Conservation (phyloP, 2,113 vertebrate genomes). For the Hippocampus abdominalis region DNA sequence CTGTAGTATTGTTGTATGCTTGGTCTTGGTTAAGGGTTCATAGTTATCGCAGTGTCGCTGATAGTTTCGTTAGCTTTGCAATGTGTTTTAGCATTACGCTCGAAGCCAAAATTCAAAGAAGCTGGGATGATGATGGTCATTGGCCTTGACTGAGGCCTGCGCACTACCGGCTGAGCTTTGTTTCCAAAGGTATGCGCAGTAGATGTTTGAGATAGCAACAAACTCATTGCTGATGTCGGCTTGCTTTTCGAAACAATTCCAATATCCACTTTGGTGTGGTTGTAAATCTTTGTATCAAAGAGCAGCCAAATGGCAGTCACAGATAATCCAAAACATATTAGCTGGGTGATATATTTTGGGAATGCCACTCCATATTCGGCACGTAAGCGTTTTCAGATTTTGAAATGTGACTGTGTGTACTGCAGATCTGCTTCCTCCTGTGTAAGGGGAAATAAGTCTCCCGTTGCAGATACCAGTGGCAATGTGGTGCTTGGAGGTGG, state of each 20-base stretch:
- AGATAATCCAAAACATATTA: not conserved
- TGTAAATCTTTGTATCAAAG: not conserved
- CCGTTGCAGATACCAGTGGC: slow-evolving; percentile 25
- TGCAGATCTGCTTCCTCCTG: not conserved
- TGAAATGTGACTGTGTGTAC: not conserved
- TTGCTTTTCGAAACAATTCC: not conserved
- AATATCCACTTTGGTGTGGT: not conserved
- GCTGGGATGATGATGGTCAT: not conserved
- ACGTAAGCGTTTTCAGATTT: not conserved
- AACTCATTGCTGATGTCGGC: not conserved
- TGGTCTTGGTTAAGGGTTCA: too few species aligned
- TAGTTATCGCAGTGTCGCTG: too few species aligned
- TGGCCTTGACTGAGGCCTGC: not conserved
- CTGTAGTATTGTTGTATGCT: too few species aligned
- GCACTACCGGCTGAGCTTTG: not conserved
- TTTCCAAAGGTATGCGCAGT: not conserved
- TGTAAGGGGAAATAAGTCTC: not conserved
- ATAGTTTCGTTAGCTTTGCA: too few species aligned
- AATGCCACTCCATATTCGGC: not conserved
- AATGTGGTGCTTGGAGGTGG: slow-evolving; percentile 21
- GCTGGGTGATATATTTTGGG: not conserved
- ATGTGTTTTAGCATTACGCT: too few species aligned
- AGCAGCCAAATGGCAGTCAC: not conserved
- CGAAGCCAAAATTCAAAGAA: not conserved
- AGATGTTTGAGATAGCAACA: not conserved